Base-by-base conservation (phyloP, 2,797 vertebrate genomes). In the Pseudochromis fuscus region DNA sequence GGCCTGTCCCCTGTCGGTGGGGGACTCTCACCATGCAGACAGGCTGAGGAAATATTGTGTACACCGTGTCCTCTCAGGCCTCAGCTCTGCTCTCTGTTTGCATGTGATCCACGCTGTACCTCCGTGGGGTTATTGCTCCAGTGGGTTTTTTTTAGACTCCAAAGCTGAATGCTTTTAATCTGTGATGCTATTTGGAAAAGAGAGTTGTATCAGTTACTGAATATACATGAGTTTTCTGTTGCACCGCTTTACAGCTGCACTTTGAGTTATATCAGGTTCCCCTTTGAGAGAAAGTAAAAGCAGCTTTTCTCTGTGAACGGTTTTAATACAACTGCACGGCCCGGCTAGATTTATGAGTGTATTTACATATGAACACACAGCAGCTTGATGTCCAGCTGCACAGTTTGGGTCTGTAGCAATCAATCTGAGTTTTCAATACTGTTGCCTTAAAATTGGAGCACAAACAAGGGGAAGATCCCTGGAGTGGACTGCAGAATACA, bases 301-400 rank as follows among this genome's bases (percentile, higher is more conserved):
- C 40, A 21, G 28, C 46, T 33, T 53, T 69, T 57, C 23, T 25
- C 27, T 5, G 38, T 68, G 46, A 82, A 73, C 33, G 16, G 13
- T 40, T 79, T 71, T 38, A 67, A 79, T 51, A 12, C 33, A 56
- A 67, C 59, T 61, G 68, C 31, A 44, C 3, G 7, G 67, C 46
- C 23, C 6, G 40, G 33, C 19, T 46, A 19, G 62, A 88, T 88
- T 78, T 75, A 82, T 85, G 67, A 48, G 15, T 58, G 53, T 49
- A 84, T 88, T 88, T 83, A 79, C 82, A 87, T 89, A 79, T 83
- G 73, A 89, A 87, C 45, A 40, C 72, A 55, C 5, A 4, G 0
- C 56, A 59, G 56, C 48, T 81, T 68, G 40, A 75, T 78, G 66
- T 65, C 28, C 12, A 24, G 33, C 48, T n/a, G 7, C 64, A 73